Conservation (phyloP, 2,888 invertebrate genomes). For the Glaucopsyche alexis region DNA sequence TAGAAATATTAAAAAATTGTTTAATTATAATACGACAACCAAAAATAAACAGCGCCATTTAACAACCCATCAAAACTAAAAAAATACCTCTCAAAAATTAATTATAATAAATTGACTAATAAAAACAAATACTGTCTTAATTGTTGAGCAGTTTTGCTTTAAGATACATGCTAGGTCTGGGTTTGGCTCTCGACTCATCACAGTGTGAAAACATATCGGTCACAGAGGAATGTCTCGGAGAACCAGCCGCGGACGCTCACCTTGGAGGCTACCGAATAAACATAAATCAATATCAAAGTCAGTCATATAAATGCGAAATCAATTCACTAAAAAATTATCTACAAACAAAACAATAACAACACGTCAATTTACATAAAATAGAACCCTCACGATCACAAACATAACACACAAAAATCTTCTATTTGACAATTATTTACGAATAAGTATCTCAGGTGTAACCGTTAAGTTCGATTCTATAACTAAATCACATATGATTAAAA, state of each 20-base stretch:
- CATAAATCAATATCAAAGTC: conserved; percentile 24
- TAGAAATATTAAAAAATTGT: conserved; percentile 19
- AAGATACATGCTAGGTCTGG: conserved; percentile 31
- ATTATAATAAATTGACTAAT: conserved; percentile 26
- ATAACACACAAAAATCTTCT: conserved; percentile 50
- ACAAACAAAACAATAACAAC: conserved; percentile 60
- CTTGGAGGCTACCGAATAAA: conserved; percentile 32
- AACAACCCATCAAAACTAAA: conserved; percentile 8
- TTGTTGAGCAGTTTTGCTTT: conserved; percentile 23
- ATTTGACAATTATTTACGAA: conserved; percentile 33
- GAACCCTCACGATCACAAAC: conserved; percentile 47
- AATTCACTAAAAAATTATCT: conserved; percentile 49
- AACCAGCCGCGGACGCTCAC: conserved; percentile 28
- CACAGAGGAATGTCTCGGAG: conserved; percentile 21
- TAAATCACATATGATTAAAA: conserved; percentile 52
- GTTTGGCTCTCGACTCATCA: conserved; percentile 4
- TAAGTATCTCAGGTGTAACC: conserved; percentile 46
- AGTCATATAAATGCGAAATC: conserved; percentile 63
- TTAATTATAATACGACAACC: conserved; percentile 23
- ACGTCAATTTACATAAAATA: conserved; percentile 39
- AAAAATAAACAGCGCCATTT: conserved; percentile 29
- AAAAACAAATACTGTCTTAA: conserved; percentile 28
- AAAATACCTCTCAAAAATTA: neutral
- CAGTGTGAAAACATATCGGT: conserved; percentile 25
- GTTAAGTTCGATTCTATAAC: conserved; percentile 44